Conservation (phyloP, 2,113 vertebrate species). For the Panthera leo region DNA sequence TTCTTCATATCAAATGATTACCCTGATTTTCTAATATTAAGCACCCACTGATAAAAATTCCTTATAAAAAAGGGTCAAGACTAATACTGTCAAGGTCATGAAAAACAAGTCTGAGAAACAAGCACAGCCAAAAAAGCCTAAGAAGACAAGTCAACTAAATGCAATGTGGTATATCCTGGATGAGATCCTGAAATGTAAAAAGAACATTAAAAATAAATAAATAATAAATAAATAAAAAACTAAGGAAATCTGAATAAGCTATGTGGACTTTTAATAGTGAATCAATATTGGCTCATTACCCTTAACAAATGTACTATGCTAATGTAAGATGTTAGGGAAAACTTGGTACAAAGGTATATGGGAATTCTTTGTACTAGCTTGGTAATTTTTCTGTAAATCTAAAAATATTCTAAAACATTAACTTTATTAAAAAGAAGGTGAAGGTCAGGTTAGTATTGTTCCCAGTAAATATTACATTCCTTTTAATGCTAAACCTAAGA, state of each 20-base stretch:
- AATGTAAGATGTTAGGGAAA: background rate
- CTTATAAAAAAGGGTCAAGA: background rate
- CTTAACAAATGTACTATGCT: background rate
- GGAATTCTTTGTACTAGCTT: background rate
- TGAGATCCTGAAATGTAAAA: background rate
- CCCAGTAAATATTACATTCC: background rate
- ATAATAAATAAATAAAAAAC: background rate
- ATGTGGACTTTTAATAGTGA: background rate
- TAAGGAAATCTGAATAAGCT: constrained; percentile 7
- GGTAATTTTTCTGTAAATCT: constrained; percentile 3
- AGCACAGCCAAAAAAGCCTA: background rate
- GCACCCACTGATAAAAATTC: background rate
- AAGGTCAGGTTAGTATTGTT: background rate
- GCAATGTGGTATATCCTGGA: background rate
- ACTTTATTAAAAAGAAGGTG: background rate
- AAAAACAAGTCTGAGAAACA: background rate
- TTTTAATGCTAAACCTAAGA: background rate
- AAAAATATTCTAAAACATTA: background rate
- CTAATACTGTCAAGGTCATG: background rate
- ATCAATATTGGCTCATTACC: background rate
- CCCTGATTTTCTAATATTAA: constrained; percentile 22
- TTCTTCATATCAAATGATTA: constrained; percentile 4
- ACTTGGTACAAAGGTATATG: background rate
- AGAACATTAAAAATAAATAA: background rate
- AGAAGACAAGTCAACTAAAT: background rate